Base-by-base conservation (phyloP, 2,888 invertebrate genomes). In the Urechis unicinctus region DNA sequence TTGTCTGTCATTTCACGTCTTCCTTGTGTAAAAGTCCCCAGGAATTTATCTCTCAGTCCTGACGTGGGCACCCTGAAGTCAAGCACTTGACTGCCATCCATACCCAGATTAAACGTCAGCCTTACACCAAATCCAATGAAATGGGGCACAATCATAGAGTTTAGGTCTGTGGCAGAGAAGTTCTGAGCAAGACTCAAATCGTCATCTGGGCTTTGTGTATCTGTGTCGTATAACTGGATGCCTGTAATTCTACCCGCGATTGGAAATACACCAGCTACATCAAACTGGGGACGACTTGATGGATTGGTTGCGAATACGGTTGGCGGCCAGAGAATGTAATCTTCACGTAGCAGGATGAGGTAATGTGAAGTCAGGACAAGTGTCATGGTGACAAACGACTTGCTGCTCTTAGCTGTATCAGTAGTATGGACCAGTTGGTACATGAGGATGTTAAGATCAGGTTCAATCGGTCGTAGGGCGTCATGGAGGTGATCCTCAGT, bases 341-440 rank as follows among this genome's bases (percentile, higher is more conserved):
- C 64, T n/a, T 70, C 69, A 22, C 46, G 24, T 21, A 74, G 53
- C 6, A 74, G 63, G 59, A 72, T 74, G 21, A 75, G 65, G 51
- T 62, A 61, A 50, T 69, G 66, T 46, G 70, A 67, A 22, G 74
- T 73, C 52, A 74, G 52, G 3, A 73, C 58, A n/a, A 64, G 56
- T 1, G 64, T 56, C 28, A 50, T 53, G 2, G 61, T 61, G 44
- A 50, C 44, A 3, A 45, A 50, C 24, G 54, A 50, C 21, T 31
- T 43, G 13, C 25, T 44, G 22, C 36, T 22, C 9, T 50, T 41
- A 2, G 30, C 21, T 13, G 36, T 21, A 41, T 58, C 56, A 13
- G 52, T 45, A 4, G 53, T 43, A 25, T 56, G 53, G 5, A 63
- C 66, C 26, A 74, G 61, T 54, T 68, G 60, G 50, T 65, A 63